These are phyloP conservation scores for Dicroscelio sp. DNA, from an alignment of 2,888 invertebrate species.

Conservation along the genomic window DNA sequence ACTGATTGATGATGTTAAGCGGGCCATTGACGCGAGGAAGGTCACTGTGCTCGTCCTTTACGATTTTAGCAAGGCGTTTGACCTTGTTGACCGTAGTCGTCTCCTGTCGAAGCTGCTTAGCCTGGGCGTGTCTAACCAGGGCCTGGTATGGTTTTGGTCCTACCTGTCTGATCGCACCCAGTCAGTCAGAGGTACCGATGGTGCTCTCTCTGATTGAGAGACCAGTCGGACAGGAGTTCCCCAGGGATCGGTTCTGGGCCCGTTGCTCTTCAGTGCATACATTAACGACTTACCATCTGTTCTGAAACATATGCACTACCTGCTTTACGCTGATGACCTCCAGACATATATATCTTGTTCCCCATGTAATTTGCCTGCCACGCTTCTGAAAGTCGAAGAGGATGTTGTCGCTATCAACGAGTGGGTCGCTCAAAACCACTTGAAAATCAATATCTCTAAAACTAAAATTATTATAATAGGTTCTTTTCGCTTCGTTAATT, in stretches of 20 bases:
- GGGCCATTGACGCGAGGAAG: not conserved
- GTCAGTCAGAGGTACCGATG: not conserved
- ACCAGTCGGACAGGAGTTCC: not conserved
- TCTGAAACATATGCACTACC: not conserved
- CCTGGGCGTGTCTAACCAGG: not conserved
- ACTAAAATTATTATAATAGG: not conserved
- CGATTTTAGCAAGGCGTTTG: conserved; percentile 2
- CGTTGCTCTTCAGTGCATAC: not conserved
- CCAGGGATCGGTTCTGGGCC: not conserved
- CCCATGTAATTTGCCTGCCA: not conserved
- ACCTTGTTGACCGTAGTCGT: not conserved
- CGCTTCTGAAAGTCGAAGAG: not conserved
- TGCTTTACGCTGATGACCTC: not conserved
- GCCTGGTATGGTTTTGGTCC: not conserved
- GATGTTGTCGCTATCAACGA: not conserved
- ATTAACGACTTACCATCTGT: not conserved
- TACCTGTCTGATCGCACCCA: not conserved
- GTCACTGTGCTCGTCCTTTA: not conserved
- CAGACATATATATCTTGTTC: not conserved
- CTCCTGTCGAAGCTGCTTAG: not conserved
- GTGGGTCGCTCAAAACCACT: not conserved
- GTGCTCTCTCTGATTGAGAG: not conserved
- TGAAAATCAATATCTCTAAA: not conserved
- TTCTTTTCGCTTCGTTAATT: not conserved
- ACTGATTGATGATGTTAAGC: not conserved